A percentile compares a stretch with the other conserved stretches of the same genome.
Evolutionary conservation across 2,113 vertebrate species (phyloP).

Genomic region (Neolamprologus sp.): DNA sequence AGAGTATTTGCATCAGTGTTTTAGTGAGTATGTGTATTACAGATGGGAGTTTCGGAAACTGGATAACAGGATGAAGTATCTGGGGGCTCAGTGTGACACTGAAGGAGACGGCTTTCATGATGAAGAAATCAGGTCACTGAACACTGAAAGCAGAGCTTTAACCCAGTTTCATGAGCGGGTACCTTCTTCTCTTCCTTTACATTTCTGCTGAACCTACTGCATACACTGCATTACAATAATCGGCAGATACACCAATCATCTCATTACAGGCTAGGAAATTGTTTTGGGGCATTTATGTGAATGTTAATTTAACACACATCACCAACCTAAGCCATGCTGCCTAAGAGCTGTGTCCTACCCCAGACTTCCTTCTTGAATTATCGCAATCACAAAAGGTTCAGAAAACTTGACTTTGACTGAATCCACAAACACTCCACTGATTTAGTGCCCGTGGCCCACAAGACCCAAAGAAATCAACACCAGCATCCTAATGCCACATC

Average conservation of each 20-base stretch:
- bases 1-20: not conserved
- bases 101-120: slow-evolving; percentile 12
- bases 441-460: not conserved
- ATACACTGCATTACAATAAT: not conserved
- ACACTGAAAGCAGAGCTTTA: slow-evolving; percentile 16
- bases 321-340: not conserved
- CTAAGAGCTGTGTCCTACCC: not conserved
- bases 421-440: not conserved
- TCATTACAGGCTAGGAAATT: not conserved
- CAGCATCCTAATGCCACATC: not conserved
- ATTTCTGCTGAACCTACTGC: not conserved
- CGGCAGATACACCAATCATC: not conserved
- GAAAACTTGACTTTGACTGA: not conserved
- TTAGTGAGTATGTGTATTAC: not conserved
- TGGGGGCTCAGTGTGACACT: not conserved
- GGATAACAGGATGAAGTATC: not conserved
- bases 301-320: not conserved
- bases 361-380: not conserved
- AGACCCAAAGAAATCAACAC: not conserved
- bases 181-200: not conserved
- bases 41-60: not conserved
- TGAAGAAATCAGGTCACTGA: slow-evolving; percentile 51
- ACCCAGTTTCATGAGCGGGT: slow-evolving; percentile 9
- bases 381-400: not conserved
- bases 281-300: not conserved